These are phyloP conservation scores for Dinocampus coccinellae DNA, from an alignment of 2,888 invertebrate species.

Conservation along the genomic window DNA sequence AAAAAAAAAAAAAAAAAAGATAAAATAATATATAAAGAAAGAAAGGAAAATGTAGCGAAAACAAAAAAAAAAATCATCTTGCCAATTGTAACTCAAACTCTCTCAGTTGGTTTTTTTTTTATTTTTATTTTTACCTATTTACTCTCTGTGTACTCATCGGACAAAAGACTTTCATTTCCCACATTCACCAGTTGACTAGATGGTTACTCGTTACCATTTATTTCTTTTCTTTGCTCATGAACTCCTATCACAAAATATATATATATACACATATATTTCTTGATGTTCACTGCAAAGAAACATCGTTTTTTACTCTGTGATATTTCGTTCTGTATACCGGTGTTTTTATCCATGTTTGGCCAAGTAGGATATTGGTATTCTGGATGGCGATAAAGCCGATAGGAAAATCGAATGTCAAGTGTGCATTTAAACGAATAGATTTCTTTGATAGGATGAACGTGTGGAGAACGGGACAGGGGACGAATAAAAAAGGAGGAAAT, in stretches of 20 bases:
- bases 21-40: constrained; percentile 8
- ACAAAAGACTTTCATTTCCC: constrained; percentile 55
- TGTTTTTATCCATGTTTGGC: constrained; percentile 19
- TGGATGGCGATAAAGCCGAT: constrained; percentile 28
- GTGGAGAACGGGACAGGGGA: too few relatives aligned
- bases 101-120: constrained; percentile 35
- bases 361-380: constrained; percentile 39
- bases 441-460: constrained; percentile 20
- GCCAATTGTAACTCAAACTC: constrained; percentile 31
- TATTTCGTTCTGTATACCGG: constrained; percentile 3
- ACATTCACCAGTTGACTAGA: constrained; percentile 46
- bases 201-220: constrained; percentile 55
- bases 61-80: constrained; percentile 37
- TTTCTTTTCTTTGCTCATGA: constrained; percentile 44
- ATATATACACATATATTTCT: not conserved
- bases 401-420: constrained; percentile 57
- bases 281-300: constrained; percentile 12
- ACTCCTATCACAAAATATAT: not conserved
- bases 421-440: constrained; percentile 56
- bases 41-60: not conserved
- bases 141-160: constrained; percentile 13
- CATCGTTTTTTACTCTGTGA: constrained; percentile 11
- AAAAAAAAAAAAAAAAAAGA: not conserved
- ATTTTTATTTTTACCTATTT: constrained; percentile 5
- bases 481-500: not conserved